Conservation (phyloP, 2,113 vertebrate species). For the Dromaius novaehollandiae region DNA sequence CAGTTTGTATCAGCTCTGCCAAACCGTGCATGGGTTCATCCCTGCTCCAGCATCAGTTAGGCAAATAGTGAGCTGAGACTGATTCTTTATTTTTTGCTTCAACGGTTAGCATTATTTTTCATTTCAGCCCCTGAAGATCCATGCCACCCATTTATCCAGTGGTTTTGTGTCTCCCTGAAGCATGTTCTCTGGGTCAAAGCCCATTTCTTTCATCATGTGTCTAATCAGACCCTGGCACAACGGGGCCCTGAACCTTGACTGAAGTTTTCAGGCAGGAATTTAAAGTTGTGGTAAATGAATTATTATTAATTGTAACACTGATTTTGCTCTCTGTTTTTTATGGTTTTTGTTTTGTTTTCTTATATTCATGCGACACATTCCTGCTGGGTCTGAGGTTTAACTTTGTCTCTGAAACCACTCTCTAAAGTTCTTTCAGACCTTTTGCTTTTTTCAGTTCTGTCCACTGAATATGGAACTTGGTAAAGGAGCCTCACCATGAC, state of each 20-base stretch:
- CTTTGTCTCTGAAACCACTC: not conserved
- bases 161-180: not conserved
- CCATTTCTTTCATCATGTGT: not conserved
- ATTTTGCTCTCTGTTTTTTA: not conserved
- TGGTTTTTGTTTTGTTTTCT: accelerated
- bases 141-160: not conserved
- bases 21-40: not conserved
- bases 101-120: not conserved
- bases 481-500: not conserved
- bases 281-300: not conserved
- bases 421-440: not conserved
- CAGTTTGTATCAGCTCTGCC: not conserved
- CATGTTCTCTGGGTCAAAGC: not conserved
- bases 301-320: not conserved
- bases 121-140: not conserved
- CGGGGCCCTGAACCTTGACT: not conserved
- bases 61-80: not conserved
- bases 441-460: not conserved
- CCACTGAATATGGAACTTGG: not conserved
- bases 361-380: not conserved
- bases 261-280: not conserved
- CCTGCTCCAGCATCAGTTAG: accelerated
- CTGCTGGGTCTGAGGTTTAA: not conserved
- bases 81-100: not conserved
- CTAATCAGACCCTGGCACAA: not conserved